Evolutionary conservation across 2,113 vertebrate species (phyloP).

Genomic region (Pandion haliaetus): DNA sequence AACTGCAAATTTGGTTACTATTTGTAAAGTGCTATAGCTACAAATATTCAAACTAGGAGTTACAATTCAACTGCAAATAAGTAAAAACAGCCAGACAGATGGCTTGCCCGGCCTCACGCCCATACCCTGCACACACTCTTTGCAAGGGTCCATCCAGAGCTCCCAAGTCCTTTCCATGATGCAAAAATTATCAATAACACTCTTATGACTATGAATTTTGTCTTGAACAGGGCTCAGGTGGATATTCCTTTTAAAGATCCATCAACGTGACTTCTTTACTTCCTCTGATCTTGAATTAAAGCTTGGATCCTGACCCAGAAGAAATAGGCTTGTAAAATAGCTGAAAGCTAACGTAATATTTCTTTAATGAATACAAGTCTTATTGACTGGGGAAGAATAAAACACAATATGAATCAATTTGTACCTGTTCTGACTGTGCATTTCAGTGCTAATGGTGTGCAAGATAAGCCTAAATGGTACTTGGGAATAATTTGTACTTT

Average conservation of each 20-base stretch:
- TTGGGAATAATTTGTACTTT: constrained; percentile 10
- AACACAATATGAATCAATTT: neutral
- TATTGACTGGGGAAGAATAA: neutral
- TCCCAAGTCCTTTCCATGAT: neutral
- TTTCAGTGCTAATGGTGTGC: neutral
- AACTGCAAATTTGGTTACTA: neutral
- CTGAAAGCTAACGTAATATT: neutral
- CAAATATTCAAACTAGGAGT: neutral
- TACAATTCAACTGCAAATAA: neutral
- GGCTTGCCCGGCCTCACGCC: neutral
- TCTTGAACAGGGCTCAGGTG: neutral
- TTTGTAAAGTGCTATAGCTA: neutral
- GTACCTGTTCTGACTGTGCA: neutral
- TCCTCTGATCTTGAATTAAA: neutral
- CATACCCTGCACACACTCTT: neutral
- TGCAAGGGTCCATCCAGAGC: neutral
- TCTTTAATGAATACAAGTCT: neutral
- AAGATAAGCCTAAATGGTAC: neutral
- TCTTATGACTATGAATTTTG: neutral
- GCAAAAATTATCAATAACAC: neutral
- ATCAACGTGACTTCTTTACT: neutral
- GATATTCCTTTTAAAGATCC: neutral
- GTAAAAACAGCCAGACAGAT: neutral
- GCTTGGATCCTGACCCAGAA: neutral
- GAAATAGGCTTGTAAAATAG: neutral